These are phyloP conservation scores for Orthosia gothica DNA, from an alignment of 2,888 invertebrate genomes.

Conservation along the genomic window DNA sequence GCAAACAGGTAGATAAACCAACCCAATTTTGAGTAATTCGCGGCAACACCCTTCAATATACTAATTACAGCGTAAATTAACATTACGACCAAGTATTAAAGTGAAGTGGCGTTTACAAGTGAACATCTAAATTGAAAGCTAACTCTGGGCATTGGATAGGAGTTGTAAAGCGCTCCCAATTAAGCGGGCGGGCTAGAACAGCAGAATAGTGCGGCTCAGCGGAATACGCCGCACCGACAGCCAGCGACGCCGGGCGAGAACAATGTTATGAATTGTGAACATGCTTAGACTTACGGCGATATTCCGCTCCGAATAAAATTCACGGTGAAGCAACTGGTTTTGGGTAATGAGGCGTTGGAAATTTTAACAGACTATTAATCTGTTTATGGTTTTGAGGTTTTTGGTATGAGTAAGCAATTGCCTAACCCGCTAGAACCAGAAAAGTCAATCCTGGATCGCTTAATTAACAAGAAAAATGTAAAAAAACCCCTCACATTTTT, in stretches of 20 bases:
- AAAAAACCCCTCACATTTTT: too few species aligned
- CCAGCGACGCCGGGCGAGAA: slow-evolving; percentile 42
- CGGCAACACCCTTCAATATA: slow-evolving; percentile 5
- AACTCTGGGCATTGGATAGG: slow-evolving; percentile 77
- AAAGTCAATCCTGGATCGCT: too few species aligned
- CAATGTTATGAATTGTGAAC: slow-evolving; percentile 71
- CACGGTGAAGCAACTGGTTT: too few species aligned
- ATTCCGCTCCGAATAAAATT: too few species aligned
- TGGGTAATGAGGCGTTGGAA: too few species aligned
- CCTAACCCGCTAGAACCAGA: too few species aligned
- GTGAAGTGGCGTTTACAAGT: slow-evolving; percentile 64
- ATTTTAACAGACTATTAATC: too few species aligned
- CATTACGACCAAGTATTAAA: slow-evolving; percentile 46
- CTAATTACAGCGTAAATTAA: slow-evolving; percentile 47
- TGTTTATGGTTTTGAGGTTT: not conserved
- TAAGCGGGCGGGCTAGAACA: slow-evolving; percentile 74
- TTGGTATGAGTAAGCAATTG: too few species aligned
- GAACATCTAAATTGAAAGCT: slow-evolving; percentile 73
- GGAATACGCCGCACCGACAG: slow-evolving; percentile 56
- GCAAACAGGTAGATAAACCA: not conserved
- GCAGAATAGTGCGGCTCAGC: slow-evolving; percentile 68
- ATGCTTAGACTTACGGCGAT: slow-evolving; percentile 52
- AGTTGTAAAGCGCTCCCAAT: slow-evolving; percentile 81
- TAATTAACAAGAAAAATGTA: too few species aligned
- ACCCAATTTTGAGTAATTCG: not conserved